Conservation (phyloP, 2,113 vertebrate species). For the Alces alces region DNA sequence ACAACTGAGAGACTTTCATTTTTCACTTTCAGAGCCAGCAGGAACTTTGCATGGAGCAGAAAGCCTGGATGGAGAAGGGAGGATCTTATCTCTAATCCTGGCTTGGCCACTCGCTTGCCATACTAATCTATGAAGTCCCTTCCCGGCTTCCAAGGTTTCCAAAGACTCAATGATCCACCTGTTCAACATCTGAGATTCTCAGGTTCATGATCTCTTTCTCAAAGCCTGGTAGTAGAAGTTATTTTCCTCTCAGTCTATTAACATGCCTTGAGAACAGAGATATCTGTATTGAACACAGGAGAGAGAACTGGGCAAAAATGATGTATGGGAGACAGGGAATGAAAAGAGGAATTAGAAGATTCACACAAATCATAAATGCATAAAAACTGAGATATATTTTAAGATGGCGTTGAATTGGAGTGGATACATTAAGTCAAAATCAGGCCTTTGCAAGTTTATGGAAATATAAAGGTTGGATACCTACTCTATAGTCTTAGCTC, state of each 20-base stretch:
- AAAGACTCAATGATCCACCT: neutral
- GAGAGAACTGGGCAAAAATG: neutral
- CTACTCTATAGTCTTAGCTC: neutral
- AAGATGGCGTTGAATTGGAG: neutral
- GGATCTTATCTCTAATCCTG: neutral
- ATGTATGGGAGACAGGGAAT: neutral
- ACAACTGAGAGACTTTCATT: neutral
- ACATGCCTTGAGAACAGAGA: neutral
- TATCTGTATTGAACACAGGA: neutral
- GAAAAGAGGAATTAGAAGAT: neutral
- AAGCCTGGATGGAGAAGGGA: neutral
- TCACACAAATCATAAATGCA: neutral
- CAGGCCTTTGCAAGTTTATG: neutral
- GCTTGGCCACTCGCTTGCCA: neutral
- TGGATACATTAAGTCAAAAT: neutral
- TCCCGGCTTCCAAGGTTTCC: neutral
- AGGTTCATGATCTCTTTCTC: neutral
- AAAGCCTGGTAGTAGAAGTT: neutral
- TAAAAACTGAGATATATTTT: neutral
- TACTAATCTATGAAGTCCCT: neutral
- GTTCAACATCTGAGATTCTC: neutral
- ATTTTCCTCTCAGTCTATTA: neutral
- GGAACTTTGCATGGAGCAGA: neutral
- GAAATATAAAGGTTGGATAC: neutral
- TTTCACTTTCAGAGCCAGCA: neutral